Base-by-base conservation (phyloP, 2,888 invertebrate species). In the Mythimna pallens region DNA sequence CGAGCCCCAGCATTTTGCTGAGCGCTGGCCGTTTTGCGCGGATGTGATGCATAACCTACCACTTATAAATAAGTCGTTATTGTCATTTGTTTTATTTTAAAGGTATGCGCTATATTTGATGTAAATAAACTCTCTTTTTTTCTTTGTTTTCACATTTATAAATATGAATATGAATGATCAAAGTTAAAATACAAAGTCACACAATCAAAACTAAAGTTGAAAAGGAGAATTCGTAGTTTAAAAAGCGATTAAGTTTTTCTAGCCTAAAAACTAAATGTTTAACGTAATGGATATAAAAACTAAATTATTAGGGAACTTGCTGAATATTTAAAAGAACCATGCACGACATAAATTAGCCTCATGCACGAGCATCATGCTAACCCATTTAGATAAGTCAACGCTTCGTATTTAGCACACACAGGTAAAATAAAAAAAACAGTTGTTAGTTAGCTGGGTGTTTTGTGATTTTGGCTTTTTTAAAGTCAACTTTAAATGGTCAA, bases 341-440 rank as follows among this genome's bases (percentile, higher is more conserved):
- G 54, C 73, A 66, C 65, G 73, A 40, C 7, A 55, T 66, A 64
- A 66, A 74, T 69, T 65, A 66, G n/a, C 25, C 17, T 65, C 62
- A 75, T 78, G 62, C 65, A 78, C 43, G 74, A 74, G 50, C 74
- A 66, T 73, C 61, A 74, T 55, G 36, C 20, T 68, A 61, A 73
- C 74, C 74, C 55, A 80, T 80, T 80, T 74, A 79, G 64, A 73
- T 73, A 74, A 74, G 75, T 80, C 67, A 57, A 68, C 55, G 47
- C 52, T 54, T 68, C 12, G 36, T 40, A 54, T 59, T 76, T 61
- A 69, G 70, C 14, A 25, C 22, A 71, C 9, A 17, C 20, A 12
- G 10, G n/a, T 30, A 36, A 76, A 62, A 52, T 25, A 54, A 61
- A 70, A 70, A 59, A 71, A 59, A 7, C 3, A 3, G n/a, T 22